phyloP scores from a whole-genome alignment of 2,888 invertebrate genomes.

The Ischnura elegans region DNA sequence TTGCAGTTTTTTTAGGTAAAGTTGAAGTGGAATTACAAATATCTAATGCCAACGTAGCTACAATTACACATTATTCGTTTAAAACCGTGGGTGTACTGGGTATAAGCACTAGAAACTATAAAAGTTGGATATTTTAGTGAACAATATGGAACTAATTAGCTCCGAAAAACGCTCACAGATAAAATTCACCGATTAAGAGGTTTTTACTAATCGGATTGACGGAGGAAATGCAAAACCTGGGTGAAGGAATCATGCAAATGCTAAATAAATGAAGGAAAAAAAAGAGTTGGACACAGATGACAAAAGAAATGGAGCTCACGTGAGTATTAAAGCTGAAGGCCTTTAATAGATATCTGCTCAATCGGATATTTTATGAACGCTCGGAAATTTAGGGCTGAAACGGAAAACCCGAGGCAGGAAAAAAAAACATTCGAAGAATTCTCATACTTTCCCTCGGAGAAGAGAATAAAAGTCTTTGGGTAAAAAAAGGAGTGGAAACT shows the following conservation, averaged over 20 bases:
- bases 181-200: not conserved
- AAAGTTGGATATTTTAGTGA: no score
- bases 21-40: no score
- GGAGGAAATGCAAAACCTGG: not conserved
- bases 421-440: not conserved
- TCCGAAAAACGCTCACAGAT: not conserved
- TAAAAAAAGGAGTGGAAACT: not conserved
- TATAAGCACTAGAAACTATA: no score
- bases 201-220: not conserved
- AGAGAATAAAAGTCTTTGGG: conserved; percentile 9
- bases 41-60: no score
- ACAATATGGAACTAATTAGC: no score
- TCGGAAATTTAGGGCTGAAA: not conserved
- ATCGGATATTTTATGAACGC: conserved; percentile 24
- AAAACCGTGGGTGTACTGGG: no score
- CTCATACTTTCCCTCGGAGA: conserved; percentile 7
- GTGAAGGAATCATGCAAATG: not conserved
- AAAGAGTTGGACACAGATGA: not conserved
- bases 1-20: no score
- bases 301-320: not conserved
- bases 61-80: no score
- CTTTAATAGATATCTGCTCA: not conserved
- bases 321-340: not conserved
- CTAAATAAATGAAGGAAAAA: not conserved
- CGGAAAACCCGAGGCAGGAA: not conserved